Conservation (phyloP, 2,113 vertebrate genomes). For the Oryzias celebensis region DNA sequence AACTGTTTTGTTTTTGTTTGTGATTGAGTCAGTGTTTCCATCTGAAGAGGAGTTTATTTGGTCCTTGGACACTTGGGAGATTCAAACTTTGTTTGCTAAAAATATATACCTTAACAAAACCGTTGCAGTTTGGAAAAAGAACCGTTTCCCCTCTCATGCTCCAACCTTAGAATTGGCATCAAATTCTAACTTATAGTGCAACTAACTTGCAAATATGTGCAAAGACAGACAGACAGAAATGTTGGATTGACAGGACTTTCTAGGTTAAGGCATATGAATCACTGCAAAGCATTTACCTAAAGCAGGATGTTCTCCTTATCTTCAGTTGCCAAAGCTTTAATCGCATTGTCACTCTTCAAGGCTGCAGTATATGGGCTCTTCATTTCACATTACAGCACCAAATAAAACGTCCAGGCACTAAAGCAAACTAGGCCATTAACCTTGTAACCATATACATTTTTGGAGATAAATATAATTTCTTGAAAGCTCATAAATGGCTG, state of each 20-base stretch:
- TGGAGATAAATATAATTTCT: too few species aligned
- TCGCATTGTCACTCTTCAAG: conserved; percentile 65
- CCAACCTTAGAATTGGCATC: conserved; percentile 6
- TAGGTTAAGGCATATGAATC: conserved; percentile 68
- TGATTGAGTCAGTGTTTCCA: too few species aligned
- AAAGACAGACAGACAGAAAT: too few species aligned
- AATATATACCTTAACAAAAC: too few species aligned
- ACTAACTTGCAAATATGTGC: conserved; percentile 13
- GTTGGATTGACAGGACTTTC: conserved; percentile 53
- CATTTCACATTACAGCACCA: conserved; percentile 58
- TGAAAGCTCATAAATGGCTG: too few species aligned
- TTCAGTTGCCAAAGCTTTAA: conserved; percentile 65
- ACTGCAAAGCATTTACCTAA: conserved; percentile 57
- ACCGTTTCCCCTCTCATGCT: too few species aligned
- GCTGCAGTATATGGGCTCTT: conserved; percentile 59
- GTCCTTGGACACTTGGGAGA: too few species aligned
- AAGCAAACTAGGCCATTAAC: conserved; percentile 49
- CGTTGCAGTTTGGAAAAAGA: too few species aligned
- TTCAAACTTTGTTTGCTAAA: too few species aligned
- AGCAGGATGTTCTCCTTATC: conserved; percentile 68
- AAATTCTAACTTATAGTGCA: conserved; percentile 14
- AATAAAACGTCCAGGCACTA: conserved; percentile 51
- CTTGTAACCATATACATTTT: conserved; percentile 29
- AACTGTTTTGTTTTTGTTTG: too few species aligned
- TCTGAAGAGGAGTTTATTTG: too few species aligned